These are phyloP conservation scores for Podilymbus podiceps DNA, from an alignment of 2,113 vertebrate genomes.

Conservation along the genomic window DNA sequence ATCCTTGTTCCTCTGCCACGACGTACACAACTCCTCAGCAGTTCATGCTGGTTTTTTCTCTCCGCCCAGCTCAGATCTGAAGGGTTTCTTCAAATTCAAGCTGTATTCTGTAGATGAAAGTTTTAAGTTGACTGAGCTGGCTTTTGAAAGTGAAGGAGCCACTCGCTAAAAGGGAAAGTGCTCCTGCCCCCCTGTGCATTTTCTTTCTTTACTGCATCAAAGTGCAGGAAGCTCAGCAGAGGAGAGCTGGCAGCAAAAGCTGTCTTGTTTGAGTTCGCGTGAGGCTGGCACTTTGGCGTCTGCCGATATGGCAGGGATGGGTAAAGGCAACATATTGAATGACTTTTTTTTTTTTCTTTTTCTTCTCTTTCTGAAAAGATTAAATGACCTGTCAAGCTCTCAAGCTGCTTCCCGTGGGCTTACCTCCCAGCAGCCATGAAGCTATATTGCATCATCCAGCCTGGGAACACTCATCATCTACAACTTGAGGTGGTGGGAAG, in stretches of 20 bases:
- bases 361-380: not conserved
- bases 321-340: not conserved
- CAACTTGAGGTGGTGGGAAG: not conserved
- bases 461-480: rapidly evolving
- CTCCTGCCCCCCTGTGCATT: rapidly evolving
- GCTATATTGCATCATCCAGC: not conserved
- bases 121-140: not conserved
- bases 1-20: not conserved
- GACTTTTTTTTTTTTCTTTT: too few species aligned
- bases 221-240: not conserved
- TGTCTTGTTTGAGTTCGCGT: not conserved
- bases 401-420: not conserved
- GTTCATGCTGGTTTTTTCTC: not conserved
- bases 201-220: not conserved
- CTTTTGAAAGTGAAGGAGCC: not conserved
- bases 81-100: not conserved
- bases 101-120: not conserved
- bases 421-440: not conserved
- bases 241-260: not conserved
- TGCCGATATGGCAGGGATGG: not conserved
- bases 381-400: not conserved
- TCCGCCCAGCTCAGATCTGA: not conserved
- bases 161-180: not conserved
- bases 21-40: not conserved
- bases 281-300: not conserved